Conservation (phyloP, 2,888 invertebrate species). For the Pycnomerus fuliginosus region DNA sequence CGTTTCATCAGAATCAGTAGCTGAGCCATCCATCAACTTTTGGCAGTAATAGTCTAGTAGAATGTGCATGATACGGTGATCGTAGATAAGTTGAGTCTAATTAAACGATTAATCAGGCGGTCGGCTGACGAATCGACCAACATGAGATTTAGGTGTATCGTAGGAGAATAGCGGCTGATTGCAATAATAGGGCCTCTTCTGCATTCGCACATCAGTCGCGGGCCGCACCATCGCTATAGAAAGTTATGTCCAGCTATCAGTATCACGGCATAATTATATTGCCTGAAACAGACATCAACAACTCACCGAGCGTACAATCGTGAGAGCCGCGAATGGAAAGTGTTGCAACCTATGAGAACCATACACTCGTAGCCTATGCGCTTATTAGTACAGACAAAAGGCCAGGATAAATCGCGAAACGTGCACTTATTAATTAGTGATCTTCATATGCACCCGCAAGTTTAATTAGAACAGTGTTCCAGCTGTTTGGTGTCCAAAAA, state of each 20-base stretch:
- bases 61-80: no score
- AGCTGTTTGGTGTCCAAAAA: constrained; percentile 6
- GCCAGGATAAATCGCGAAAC: constrained; percentile 19
- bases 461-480: background rate
- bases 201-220: constrained; percentile 21
- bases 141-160: no score
- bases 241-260: constrained; percentile 40
- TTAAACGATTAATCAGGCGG: constrained; percentile 23
- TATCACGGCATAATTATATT: constrained; percentile 36
- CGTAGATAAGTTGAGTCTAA: constrained; percentile 15
- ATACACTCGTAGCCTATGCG: constrained; percentile 10
- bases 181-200: background rate
- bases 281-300: constrained; percentile 37
- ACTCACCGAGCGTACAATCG: constrained; percentile 33
- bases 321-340: constrained; percentile 34
- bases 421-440: constrained; percentile 19
- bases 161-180: background rate
- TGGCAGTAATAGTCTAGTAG: no score
- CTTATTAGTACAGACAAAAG: constrained; percentile 22
- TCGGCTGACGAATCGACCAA: no score
- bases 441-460: no score
- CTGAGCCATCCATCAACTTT: no score
- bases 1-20: no score
- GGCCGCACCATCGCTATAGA: constrained; percentile 26
- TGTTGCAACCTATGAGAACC: constrained; percentile 31